Conservation (phyloP, 2,797 vertebrate species). For the Mormyrus proboscirostris region DNA sequence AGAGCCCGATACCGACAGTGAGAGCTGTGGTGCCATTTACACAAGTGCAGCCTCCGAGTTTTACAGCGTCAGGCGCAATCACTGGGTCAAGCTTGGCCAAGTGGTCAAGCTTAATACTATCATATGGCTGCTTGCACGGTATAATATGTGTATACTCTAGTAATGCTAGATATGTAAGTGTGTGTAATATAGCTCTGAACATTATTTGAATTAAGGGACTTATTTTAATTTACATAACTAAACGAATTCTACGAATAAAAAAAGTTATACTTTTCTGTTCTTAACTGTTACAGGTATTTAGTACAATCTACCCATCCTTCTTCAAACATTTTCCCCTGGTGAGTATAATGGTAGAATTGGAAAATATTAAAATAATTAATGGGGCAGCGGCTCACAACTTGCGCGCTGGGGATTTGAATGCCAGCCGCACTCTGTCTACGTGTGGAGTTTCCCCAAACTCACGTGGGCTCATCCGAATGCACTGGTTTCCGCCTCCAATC, state of each 20-base stretch:
- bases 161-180: neutral
- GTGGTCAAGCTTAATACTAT: neutral
- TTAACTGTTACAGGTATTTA: neutral
- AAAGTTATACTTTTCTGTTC: neutral
- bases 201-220: neutral
- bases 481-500: neutral
- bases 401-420: neutral
- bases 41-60: slow-evolving; percentile 42
- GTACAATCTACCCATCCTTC: neutral
- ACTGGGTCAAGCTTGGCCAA: slow-evolving; percentile 35
- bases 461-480: neutral
- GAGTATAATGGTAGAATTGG: neutral
- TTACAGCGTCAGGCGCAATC: slow-evolving; percentile 42
- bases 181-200: neutral
- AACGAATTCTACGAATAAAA: neutral
- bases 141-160: neutral
- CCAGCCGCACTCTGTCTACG: neutral
- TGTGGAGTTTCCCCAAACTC: neutral
- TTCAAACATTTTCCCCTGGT: neutral
- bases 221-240: neutral
- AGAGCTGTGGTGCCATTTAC: slow-evolving; percentile 47
- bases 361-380: neutral
- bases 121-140: neutral
- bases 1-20: slow-evolving; percentile 35
- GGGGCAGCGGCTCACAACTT: neutral